Evolutionary conservation across 2,888 invertebrate species (phyloP).

Genomic region (Maniola hyperantus): DNA sequence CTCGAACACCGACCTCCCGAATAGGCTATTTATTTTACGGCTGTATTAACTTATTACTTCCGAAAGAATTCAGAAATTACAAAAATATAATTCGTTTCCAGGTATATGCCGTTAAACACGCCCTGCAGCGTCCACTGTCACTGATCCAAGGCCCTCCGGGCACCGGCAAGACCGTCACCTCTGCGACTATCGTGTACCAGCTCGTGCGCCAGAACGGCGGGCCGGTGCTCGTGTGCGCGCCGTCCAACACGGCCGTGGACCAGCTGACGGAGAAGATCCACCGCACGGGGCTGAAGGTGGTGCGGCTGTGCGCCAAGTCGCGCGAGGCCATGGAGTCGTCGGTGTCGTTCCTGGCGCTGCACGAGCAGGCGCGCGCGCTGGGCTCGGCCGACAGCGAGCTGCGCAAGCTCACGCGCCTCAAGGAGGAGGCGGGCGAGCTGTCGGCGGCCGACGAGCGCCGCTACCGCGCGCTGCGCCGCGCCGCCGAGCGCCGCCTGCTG

Average conservation of each 20-base stretch:
- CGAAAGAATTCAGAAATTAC: no score
- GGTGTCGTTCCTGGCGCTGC: slow-evolving; percentile 97
- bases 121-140: slow-evolving; percentile 96
- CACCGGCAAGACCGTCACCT: slow-evolving; percentile 99
- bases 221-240: slow-evolving; percentile 98
- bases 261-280: slow-evolving; percentile 99
- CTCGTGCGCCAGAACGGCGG: slow-evolving; percentile 96
- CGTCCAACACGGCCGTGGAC: slow-evolving; percentile 99
- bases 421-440: slow-evolving; percentile 99
- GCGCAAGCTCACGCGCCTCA: slow-evolving; percentile 96
- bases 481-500: slow-evolving; percentile 93
- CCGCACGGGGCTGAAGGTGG: slow-evolving; percentile 95
- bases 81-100: slow-evolving; percentile 47
- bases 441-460: slow-evolving; percentile 97
- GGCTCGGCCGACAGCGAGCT: slow-evolving; percentile 94
- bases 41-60: no score
- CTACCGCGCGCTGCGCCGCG: slow-evolving; percentile 94
- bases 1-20: no score
- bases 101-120: slow-evolving; percentile 99
- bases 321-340: slow-evolving; percentile 99
- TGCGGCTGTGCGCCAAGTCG: slow-evolving; percentile 98
- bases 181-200: slow-evolving; percentile 99
- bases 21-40: no score
- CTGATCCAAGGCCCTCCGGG: slow-evolving; percentile 99
- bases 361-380: slow-evolving; percentile 98